Conservation (phyloP, 2,113 vertebrate species). For the Xyliphius kryptos region DNA sequence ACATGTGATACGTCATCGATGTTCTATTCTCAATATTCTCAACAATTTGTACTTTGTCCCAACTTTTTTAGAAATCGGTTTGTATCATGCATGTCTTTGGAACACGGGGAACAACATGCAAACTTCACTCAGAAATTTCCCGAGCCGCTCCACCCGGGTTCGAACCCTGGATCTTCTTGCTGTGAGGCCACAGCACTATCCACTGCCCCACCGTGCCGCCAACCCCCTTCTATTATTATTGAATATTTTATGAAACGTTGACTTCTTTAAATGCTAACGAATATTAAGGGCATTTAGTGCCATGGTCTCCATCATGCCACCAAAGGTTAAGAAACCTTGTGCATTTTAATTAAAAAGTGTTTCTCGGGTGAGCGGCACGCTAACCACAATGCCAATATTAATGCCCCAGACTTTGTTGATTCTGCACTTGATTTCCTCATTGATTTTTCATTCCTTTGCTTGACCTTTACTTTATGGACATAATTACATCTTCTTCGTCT, state of each 20-base stretch:
- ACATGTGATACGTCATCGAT: no score
- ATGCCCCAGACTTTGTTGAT: not conserved
- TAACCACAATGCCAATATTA: conserved; percentile 4
- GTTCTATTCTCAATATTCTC: no score
- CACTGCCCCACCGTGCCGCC: no score
- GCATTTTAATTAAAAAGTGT: not conserved
- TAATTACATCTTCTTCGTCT: conserved; percentile 9
- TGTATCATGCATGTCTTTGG: no score
- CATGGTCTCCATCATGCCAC: not conserved
- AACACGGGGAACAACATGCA: no score
- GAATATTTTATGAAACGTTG: not conserved
- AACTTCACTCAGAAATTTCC: no score
- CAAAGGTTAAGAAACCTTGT: not conserved
- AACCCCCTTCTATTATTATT: not conserved
- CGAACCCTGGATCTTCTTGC: no score
- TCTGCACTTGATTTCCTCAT: not conserved
- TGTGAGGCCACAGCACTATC: no score
- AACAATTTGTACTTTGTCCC: no score
- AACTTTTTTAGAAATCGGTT: no score
- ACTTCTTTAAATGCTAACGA: not conserved
- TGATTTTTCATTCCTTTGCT: conserved; percentile 1
- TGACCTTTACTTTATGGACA: conserved; percentile 4
- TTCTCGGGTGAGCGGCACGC: not conserved
- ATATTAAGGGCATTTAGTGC: not conserved
- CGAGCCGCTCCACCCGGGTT: no score